These are phyloP conservation scores for Argyrosomus japonicus DNA, from an alignment of 2,113 vertebrate genomes.

Conservation along the genomic window DNA sequence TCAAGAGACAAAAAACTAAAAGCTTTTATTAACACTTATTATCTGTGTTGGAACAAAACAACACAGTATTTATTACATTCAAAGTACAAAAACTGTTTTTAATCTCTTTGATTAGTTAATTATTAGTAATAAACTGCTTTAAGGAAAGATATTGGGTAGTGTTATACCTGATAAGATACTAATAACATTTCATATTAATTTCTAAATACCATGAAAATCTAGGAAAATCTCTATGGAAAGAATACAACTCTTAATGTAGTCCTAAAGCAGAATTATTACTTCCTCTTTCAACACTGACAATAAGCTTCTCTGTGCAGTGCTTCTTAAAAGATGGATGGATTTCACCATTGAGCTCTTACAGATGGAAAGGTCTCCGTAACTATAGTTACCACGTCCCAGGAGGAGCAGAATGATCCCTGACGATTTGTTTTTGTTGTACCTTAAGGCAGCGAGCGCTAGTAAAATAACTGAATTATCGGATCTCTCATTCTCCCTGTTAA, in stretches of 20 bases:
- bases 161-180: background rate
- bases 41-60: conserved; percentile 22
- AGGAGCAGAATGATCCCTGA: conserved; percentile 26
- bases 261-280: background rate
- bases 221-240: background rate
- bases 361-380: conserved; percentile 38
- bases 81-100: conserved; percentile 9
- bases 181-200: background rate
- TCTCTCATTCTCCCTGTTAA: background rate
- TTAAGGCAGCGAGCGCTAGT: background rate
- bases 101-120: conserved; percentile 4
- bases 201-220: background rate
- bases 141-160: conserved; percentile 1
- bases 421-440: conserved; percentile 48
- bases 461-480: conserved; percentile 14
- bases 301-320: background rate
- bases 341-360: conserved; percentile 44
- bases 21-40: background rate
- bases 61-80: background rate
- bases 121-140: background rate
- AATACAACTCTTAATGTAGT: background rate
- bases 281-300: background rate
- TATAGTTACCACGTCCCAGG: conserved; percentile 44
- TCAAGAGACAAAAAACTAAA: background rate
- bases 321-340: conserved; percentile 9